Base-by-base conservation (phyloP, 2,888 invertebrate species). In the Leptogaster cylindrica region DNA sequence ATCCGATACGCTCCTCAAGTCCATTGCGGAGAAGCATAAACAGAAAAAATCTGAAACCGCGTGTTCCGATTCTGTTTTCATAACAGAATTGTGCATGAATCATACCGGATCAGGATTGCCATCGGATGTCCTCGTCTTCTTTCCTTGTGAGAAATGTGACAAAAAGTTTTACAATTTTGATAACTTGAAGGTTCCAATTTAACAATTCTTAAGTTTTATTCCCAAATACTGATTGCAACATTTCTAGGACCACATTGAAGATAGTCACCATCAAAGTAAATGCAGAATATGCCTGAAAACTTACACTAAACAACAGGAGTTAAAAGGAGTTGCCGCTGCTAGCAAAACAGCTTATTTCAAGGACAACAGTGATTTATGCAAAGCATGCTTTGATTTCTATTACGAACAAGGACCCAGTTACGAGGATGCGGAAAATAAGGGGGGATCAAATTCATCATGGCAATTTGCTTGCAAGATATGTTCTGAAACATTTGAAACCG, bases 271-370 rank as follows among this genome's bases (percentile, higher is more conserved):
- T 12, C 71, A 55, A 33, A 73, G 71, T 14, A 74, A 74, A 41
- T 85, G 85, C 70, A 76, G 77, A 67, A 73, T 81, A 33, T 84
- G 85, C 73, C 74, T 76, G 10, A 82, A 82, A 72, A 75, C 75
- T 10, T 85, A 84, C 71, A 75, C 76, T 3, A 76, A 82, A 6
- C 72, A 79, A 10, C 14, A 6, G 3, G 25, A 41, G 25, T 4
- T 2, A 18, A 7, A 20, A 8, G 3, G 14, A 8, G 39, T 12
- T 7, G 14, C n/a, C 1, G 28, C 33, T 7, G 8, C 10, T 20
- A 18, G 2, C 5, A 10, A 27, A 7, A 4, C 23, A 7, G 36
- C 10, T 1, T 10, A 33, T 33, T 10, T 20, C 2, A 12, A 10
- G 6, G 65, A 27, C 2, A 61, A 65, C 3, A 64, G 68, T 8